Evolutionary conservation across 2,888 invertebrate species (phyloP).

Genomic region (Ctenicera cuprea): DNA sequence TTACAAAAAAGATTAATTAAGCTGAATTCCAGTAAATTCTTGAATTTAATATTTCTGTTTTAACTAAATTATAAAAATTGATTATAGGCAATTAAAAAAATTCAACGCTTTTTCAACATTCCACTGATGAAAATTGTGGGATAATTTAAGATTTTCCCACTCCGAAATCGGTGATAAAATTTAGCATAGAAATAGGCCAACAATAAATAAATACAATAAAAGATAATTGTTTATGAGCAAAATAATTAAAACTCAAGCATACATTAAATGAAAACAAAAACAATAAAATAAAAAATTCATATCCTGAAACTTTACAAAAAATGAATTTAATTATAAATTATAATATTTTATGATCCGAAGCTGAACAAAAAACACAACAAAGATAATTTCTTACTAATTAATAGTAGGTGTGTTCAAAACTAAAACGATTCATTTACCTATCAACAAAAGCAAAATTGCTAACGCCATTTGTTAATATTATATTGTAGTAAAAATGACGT

Average conservation of each 20-base stretch:
- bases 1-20: no score
- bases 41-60: no score
- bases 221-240: no score
- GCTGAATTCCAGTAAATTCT: no score
- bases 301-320: not conserved
- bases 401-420: not conserved
- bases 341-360: not conserved
- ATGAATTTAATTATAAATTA: conserved; percentile 4
- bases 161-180: no score
- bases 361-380: not conserved
- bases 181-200: no score
- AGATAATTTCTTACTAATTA: not conserved
- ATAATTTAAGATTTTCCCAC: no score
- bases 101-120: no score
- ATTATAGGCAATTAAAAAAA: no score
- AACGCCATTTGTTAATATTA: not conserved
- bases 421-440: conserved; percentile 8
- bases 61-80: no score
- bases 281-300: not conserved
- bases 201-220: no score
- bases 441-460: not conserved
- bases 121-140: no score
- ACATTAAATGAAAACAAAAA: not conserved
- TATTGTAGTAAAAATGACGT: not conserved
- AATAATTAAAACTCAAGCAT: not conserved